phyloP scores from a whole-genome alignment of 2,113 vertebrate genomes.

The Hemiscyllium ocellatum region DNA sequence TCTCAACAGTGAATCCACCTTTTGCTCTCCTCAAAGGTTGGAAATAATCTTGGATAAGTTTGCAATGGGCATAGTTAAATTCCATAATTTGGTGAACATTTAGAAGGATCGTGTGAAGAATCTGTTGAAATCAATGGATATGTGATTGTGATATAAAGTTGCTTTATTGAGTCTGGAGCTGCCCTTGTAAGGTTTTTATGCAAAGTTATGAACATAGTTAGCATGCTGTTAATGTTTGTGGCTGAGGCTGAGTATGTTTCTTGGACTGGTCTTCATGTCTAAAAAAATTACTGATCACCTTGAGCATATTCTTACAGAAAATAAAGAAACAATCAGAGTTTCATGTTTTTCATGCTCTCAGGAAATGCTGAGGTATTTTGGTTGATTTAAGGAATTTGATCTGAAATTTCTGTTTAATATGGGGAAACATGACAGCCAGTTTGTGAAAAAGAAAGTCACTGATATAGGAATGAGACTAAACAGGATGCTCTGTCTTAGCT shows the following conservation, averaged over 20 bases:
- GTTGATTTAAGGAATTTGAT: not conserved
- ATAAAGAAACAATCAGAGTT: not conserved
- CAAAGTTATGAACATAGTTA: not conserved
- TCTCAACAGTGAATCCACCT: not conserved
- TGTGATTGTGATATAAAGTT: not conserved
- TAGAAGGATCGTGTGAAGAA: not conserved
- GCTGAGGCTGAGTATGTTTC: not conserved
- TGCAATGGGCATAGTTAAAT: not conserved
- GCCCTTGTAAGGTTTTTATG: not conserved
- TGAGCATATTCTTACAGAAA: not conserved
- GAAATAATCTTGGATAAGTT: not conserved
- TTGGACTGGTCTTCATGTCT: not conserved
- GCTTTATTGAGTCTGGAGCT: not conserved
- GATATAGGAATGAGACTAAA: not conserved
- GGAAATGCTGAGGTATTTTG: not conserved
- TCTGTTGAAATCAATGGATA: not conserved
- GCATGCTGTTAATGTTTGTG: not conserved
- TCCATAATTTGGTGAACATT: not conserved
- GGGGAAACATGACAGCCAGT: not conserved
- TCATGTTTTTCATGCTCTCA: not conserved
- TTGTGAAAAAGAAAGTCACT: not conserved
- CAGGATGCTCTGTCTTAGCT: not conserved
- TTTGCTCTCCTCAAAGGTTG: not conserved
- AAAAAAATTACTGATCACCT: not conserved
- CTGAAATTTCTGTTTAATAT: not conserved